Conservation (phyloP, 2,797 vertebrate genomes). For the Urophycis tenuis region DNA sequence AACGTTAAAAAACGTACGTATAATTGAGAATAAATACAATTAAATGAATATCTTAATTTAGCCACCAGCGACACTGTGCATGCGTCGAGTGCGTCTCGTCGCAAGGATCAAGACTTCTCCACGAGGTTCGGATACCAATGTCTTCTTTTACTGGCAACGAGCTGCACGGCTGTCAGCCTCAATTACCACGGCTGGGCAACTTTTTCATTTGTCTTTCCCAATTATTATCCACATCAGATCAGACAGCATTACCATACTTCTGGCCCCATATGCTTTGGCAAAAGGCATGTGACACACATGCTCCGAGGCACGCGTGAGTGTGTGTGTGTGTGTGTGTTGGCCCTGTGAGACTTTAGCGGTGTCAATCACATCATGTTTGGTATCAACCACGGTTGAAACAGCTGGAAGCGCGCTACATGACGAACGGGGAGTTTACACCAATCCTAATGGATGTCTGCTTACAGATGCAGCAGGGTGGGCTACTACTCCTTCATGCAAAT, state of each 20-base stretch:
- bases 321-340: constrained; percentile 22
- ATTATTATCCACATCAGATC: constrained; percentile 9
- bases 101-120: not conserved
- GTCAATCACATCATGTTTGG: constrained; percentile 35
- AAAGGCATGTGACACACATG: not conserved
- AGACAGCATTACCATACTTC: not conserved
- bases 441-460: constrained; percentile 63
- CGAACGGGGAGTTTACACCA: constrained; percentile 50
- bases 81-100: constrained; percentile 21
- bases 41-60: constrained; percentile 14
- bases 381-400: constrained; percentile 37
- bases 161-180: not conserved
- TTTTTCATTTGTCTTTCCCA: constrained; percentile 2
- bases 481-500: constrained; percentile 6
- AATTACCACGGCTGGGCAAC: not conserved
- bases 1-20: not conserved
- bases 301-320: not conserved
- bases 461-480: constrained; percentile 37
- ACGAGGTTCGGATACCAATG: not conserved
- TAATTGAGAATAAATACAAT: constrained; percentile 4
- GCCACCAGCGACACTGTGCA: constrained; percentile 12
- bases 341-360: constrained; percentile 43
- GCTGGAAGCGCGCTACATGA: constrained; percentile 49
- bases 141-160: not conserved
- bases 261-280: not conserved